phyloP scores from a whole-genome alignment of 1,140 invertebrate genomes.

The Oryctes rhinoceros region DNA sequence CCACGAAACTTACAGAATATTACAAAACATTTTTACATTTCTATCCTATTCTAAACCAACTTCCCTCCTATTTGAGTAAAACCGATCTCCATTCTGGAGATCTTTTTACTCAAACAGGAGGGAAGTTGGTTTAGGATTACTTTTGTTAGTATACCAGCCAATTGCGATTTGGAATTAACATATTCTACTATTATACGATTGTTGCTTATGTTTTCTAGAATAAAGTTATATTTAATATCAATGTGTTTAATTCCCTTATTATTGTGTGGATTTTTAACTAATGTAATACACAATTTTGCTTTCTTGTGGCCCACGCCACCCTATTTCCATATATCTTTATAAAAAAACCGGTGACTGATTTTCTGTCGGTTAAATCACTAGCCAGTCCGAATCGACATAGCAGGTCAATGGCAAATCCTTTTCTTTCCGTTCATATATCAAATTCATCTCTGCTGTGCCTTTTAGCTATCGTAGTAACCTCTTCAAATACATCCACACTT shows the following conservation, averaged over 20 bases:
- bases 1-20: neutral
- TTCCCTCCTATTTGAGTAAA: conserved; percentile 42
- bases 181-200: conserved; percentile 42
- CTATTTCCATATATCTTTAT: no score
- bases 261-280: conserved; percentile 58
- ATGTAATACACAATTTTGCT: conserved; percentile 54
- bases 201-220: conserved; percentile 45
- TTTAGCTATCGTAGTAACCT: no score
- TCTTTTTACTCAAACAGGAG: no score
- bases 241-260: conserved; percentile 54
- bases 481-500: conserved; percentile 57
- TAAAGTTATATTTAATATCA: conserved; percentile 50
- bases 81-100: conserved; percentile 40
- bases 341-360: no score
- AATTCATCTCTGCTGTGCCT: no score
- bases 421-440: no score
- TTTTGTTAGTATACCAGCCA: conserved; percentile 48
- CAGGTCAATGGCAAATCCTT: no score
- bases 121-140: no score
- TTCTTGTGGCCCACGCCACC: no score
- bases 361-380: no score
- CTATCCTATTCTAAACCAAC: conserved; percentile 1
- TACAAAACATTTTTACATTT: neutral
- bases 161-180: conserved; percentile 42
- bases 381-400: no score